phyloP scores from a whole-genome alignment of 1,140 invertebrate genomes.

The Brachionus plicatilis region DNA sequence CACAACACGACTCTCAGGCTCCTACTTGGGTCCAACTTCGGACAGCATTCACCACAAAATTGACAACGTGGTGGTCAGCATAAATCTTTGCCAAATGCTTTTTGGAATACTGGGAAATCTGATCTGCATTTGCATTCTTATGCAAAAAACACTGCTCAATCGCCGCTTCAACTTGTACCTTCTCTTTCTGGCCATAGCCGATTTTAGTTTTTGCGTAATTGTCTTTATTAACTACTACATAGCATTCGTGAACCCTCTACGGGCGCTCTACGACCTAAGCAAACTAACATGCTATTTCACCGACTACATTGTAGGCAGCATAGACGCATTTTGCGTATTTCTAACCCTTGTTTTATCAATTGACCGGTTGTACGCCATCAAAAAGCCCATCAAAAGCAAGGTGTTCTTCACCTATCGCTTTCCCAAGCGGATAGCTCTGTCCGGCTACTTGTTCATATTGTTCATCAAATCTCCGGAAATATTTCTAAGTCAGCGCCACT shows the following conservation, averaged over 20 bases:
- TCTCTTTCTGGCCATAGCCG: neutral
- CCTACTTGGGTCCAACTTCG: neutral
- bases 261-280: slow-evolving; percentile 11
- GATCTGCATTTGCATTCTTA: slow-evolving; percentile 20
- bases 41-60: slow-evolving; percentile 11
- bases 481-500: neutral
- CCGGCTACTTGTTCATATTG: neutral
- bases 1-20: neutral
- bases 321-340: slow-evolving; percentile 30
- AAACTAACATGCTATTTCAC: slow-evolving; percentile 35
- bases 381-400: slow-evolving; percentile 26
- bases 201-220: slow-evolving; percentile 35
- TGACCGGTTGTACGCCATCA: slow-evolving; percentile 17
- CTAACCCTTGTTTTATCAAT: slow-evolving; percentile 33
- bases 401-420: slow-evolving; percentile 7
- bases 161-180: slow-evolving; percentile 19
- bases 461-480: slow-evolving; percentile 2
- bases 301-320: neutral
- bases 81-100: slow-evolving; percentile 12
- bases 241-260: neutral
- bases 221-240: slow-evolving; percentile 37
- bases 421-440: neutral
- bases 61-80: neutral
- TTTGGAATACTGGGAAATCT: slow-evolving; percentile 20
- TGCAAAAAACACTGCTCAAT: slow-evolving; percentile 30